Percentiles rank a stretch among this genome's conserved stretches.
These are phyloP conservation scores for Drosophila nigricruria DNA, from an alignment of 2,888 invertebrate genomes.

Conservation along the genomic window DNA sequence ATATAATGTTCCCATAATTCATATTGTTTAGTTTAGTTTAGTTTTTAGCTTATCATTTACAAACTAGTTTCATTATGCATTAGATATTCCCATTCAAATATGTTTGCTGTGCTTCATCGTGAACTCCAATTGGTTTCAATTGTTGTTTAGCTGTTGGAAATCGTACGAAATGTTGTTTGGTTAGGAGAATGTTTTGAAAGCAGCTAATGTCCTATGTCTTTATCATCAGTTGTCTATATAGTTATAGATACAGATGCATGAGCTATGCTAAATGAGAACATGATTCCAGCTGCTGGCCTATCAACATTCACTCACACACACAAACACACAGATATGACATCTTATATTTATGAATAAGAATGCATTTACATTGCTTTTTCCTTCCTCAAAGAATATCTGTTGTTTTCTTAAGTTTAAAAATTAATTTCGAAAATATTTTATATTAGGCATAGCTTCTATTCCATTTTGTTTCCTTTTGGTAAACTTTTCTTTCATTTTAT, in stretches of 20 bases:
- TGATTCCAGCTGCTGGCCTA: constrained; percentile 15
- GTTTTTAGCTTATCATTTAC: constrained; percentile 50
- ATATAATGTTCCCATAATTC: constrained; percentile 84
- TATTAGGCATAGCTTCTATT: constrained; percentile 67
- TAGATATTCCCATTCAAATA: constrained; percentile 49
- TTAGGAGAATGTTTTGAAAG: constrained; percentile 57
- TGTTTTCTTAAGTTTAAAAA: constrained; percentile 66
- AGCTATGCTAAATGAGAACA: constrained; percentile 28
- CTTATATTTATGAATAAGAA: constrained; percentile 25
- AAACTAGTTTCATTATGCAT: constrained; percentile 60
- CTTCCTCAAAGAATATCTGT: constrained; percentile 23
- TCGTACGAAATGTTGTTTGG: constrained; percentile 45
- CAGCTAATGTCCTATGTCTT: constrained; percentile 28
- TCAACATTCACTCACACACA: neutral
- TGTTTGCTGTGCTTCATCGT: constrained; percentile 9
- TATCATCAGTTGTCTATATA: constrained; percentile 10
- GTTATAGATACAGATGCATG: constrained; percentile 16
- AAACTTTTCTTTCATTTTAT: constrained; percentile 16
- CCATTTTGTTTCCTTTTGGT: constrained; percentile 42
- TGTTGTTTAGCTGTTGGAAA: constrained; percentile 40
- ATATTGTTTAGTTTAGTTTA: constrained; percentile 81
- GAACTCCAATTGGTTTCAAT: neutral
- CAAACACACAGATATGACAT: constrained; percentile 5
- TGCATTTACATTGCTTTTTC: constrained; percentile 54
- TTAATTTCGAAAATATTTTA: constrained; percentile 77